Evolutionary conservation across 1,140 invertebrate genomes (phyloP).

Genomic region (Zaprionus ornatus): DNA sequence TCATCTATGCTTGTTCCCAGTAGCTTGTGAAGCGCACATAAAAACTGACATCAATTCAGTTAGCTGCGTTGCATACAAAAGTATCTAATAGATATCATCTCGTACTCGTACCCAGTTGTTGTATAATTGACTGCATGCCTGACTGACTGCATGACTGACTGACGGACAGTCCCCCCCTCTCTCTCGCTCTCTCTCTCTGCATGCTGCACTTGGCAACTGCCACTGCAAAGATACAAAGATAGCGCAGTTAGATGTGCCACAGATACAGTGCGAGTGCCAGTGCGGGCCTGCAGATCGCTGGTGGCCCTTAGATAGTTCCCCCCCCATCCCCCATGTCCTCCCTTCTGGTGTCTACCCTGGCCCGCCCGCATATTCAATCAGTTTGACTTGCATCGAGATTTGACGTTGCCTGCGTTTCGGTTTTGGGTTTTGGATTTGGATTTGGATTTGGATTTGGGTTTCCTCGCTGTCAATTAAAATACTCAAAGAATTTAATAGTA

Average conservation of each 20-base stretch:
- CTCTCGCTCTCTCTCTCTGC: conserved; percentile 33
- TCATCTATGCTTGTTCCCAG: conserved; percentile 9
- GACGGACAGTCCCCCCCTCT: conserved; percentile 33
- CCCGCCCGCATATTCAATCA: conserved; percentile 72
- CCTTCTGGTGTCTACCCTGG: not conserved
- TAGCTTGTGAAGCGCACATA: conserved; percentile 52
- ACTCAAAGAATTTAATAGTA: conserved; percentile 50
- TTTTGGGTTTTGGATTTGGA: not conserved
- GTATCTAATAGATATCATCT: conserved; percentile 76
- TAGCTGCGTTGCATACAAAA: conserved; percentile 74
- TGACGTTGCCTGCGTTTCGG: conserved; percentile 49
- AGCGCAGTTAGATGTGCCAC: conserved; percentile 11
- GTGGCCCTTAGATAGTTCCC: not conserved
- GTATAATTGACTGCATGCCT: conserved; percentile 69
- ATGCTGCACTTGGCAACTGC: conserved; percentile 65
- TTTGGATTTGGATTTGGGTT: conserved; percentile 29
- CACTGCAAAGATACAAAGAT: conserved; percentile 41
- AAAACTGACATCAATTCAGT: conserved; percentile 78
- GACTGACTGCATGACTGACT: conserved; percentile 39
- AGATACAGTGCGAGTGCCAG: conserved; percentile 37
- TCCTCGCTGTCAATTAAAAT: conserved; percentile 73
- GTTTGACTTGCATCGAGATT: conserved; percentile 59
- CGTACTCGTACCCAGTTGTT: conserved; percentile 52
- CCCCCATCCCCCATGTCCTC: not conserved
- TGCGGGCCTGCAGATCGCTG: conserved; percentile 34